These are phyloP conservation scores for Neoarius graeffei DNA, from an alignment of 2,113 vertebrate genomes.

Conservation along the genomic window DNA sequence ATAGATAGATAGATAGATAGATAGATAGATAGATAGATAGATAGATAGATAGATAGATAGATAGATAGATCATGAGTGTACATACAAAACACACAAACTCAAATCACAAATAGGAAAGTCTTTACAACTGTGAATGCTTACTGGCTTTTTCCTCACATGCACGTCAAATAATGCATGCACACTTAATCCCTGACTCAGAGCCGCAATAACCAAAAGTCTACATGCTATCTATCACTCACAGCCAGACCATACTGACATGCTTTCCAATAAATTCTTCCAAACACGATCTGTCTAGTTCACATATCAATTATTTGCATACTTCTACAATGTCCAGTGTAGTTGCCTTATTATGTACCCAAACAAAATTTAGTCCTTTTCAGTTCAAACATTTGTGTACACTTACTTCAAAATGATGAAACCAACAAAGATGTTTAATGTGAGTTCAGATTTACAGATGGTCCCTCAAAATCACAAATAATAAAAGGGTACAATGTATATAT, in stretches of 20 bases:
- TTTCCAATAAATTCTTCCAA: slow-evolving; percentile 11
- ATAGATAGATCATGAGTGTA: too few species aligned
- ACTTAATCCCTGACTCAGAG: neutral
- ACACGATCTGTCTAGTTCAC: slow-evolving; percentile 7
- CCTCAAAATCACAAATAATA: too few species aligned
- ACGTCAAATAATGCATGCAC: neutral
- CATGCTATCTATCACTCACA: neutral
- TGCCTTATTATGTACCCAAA: neutral
- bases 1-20: too few species aligned
- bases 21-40: too few species aligned
- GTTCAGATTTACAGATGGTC: neutral
- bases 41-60: too few species aligned
- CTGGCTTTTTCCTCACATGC: neutral
- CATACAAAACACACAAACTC: too few species aligned
- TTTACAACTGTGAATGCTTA: neutral
- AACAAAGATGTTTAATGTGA: neutral
- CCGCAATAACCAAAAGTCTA: neutral
- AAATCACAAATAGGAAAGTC: too few species aligned
- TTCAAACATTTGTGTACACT: neutral
- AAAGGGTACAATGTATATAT: too few species aligned
- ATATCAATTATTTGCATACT: neutral
- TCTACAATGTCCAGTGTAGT: neutral
- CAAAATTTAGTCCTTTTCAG: neutral
- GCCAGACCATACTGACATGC: slow-evolving; percentile 42
- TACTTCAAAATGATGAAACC: neutral